Evolutionary conservation across 1,140 invertebrate genomes (phyloP), one percentile per base, ranked within the genome.

Genomic region (Drosophila ananassae): DNA sequence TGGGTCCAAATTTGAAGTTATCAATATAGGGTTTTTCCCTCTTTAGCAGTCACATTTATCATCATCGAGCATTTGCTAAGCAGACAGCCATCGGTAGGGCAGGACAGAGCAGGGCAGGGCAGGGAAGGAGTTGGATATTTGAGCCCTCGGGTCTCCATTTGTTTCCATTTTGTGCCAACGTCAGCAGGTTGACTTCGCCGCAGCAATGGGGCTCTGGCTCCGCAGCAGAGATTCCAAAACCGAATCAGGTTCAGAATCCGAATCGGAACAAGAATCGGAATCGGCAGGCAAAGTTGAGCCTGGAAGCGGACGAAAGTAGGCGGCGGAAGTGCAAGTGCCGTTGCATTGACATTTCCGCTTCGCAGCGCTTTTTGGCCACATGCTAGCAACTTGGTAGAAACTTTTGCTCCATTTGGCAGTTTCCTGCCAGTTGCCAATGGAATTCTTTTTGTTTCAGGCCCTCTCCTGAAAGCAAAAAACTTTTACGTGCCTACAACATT

Each of bases 321-420:
- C 73, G 82, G 64, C 82, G 82, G 82, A 85, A 85, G 83, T 82
- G 82, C 82, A 89, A 85, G 82, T 87, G 82, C 64, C 82, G 82
- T 80, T 85, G 82, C 83, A 85, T 85, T 85, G 82, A 85, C 82
- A 85, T 85, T 85, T 85, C 82, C 82, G 82, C 74, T 85, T 89
- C 83, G 71, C 64, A 82, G 78, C 75, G 78, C 79, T 85, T 87
- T 82, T 81, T 46, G 68, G 67, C 46, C 78, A 67, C 56, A 71
- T 63, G 47, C 57, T 24, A 25, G 46, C 64, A 61, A 75, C 55
- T 77, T 77, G 64, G 55, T 21, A 25, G 53, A 64, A 85, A 85
- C 82, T 85, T 87, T 76, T 78, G 48, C 78, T 64, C 55, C 83
- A 73, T 71, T 87, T 78, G 74, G 69, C 82, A 69, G 41, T 82